Evolutionary conservation across 2,113 vertebrate genomes (phyloP), one percentile per base, ranked within the genome.

Genomic region (Tamias sibiricus): DNA sequence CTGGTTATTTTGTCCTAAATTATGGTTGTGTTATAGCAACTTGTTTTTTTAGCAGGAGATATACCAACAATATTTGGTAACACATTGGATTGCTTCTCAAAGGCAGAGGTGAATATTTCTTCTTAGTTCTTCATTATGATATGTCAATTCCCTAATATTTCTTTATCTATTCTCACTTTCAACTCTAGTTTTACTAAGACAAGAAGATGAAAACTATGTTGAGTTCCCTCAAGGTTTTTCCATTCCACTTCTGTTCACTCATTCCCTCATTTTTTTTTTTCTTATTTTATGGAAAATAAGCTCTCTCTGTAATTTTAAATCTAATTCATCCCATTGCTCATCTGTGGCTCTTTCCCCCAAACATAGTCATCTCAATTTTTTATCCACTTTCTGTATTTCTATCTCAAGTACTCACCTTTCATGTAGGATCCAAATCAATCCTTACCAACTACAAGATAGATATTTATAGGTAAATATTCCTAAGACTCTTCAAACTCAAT

Each of bases 1-100:
- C 13, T 16, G 14, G 93, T 97, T 97, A 82, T 95, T 90, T 97
- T 96, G 96, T 87, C 91, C 96, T 91, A 96, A 97, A 96, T 96
- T 44, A 74, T 59, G 75, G 44, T 96, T 97, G 64, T 94, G 62
- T 64, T 82, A 69, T 16, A 79, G 30, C 49, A 84, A 47, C 71
- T 35, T 90, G 6, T 24, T 96, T 66, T 84, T 64, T 80, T 8
- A 74, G 37, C 68, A 66, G 52, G 40, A 54, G 19, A 54, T 82
- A 69, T 28, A 47, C 59, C 59, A 44, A 32, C 19, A 94, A 44
- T 80, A 40, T 83, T 90, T 90, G 37, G 94, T 83, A 95, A 94
- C 16, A 75, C 40, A 14, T 57, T 92, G 14, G 82, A 91, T 40
- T 95, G 32, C 47, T 83, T 94, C 22, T n/a, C 40, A 79, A 72